Conservation (phyloP, 2,113 vertebrate genomes). For the Plotosus lineatus region DNA sequence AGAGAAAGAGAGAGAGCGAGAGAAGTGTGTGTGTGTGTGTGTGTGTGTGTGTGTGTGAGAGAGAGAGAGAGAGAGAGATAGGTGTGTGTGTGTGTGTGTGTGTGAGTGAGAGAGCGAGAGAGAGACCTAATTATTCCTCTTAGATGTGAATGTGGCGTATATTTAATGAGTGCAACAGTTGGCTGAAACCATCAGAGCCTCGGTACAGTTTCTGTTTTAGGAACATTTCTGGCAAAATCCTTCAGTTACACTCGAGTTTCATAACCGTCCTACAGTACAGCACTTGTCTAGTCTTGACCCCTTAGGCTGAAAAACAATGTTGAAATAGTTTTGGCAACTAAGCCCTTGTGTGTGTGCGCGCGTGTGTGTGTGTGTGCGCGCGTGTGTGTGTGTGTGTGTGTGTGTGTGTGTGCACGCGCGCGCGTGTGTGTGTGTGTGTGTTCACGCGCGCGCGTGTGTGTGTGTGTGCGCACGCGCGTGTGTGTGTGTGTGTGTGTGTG, state of each 20-base stretch:
- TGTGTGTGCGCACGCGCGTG: background rate
- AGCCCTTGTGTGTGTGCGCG: too few species aligned
- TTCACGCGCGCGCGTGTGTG: too few species aligned
- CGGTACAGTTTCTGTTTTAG: background rate
- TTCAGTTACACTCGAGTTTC: background rate
- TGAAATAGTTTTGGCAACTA: background rate
- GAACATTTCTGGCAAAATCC: background rate
- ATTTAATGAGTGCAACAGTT: background rate
- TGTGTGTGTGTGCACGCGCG: background rate
- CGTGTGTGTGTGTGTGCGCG: too few species aligned
- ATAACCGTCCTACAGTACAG: background rate
- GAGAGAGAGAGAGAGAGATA: too few species aligned
- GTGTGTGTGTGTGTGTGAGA: slow-evolving; percentile 13
- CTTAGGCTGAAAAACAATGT: background rate
- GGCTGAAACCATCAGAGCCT: background rate
- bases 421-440: background rate
- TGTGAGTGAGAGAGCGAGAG: too few species aligned
- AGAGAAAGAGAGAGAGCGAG: too few species aligned
- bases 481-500: background rate
- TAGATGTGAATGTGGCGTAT: too few species aligned
- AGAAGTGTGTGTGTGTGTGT: background rate
- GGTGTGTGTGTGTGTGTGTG: background rate
- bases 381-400: background rate
- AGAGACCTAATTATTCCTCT: too few species aligned
- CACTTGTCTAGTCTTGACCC: background rate